Conservation (phyloP, 92 coral and sea anemone species). For the Epizoanthus ramosus region DNA sequence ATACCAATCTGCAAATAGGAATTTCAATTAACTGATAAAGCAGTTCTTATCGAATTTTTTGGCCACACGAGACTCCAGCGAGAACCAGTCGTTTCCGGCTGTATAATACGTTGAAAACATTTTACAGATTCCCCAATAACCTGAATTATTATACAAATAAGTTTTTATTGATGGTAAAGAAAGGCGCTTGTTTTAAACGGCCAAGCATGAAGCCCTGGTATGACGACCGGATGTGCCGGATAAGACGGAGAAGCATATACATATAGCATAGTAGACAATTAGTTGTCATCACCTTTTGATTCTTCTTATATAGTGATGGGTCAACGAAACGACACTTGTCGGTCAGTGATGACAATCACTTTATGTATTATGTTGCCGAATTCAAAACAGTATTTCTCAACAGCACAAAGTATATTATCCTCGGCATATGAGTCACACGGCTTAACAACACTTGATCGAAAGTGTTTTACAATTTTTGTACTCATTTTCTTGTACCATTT, state of each 20-base stretch:
- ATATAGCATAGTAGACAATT: neutral
- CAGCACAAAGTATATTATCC: too few species aligned
- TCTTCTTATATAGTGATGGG: constrained; percentile 2
- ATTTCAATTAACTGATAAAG: constrained; percentile 46
- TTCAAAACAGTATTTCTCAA: neutral
- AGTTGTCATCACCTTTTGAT: constrained; percentile 22
- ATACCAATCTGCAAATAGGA: constrained; percentile 39
- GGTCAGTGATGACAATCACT: constrained; percentile 2
- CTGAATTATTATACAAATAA: neutral
- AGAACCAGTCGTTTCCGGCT: constrained; percentile 34
- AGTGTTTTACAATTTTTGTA: neutral
- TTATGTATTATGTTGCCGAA: constrained; percentile 14
- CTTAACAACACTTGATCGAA: constrained; percentile 6
- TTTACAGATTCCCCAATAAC: neutral
- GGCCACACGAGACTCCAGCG: constrained; percentile 33
- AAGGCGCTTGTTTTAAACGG: neutral
- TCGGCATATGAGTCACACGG: neutral
- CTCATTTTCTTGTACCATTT: too few species aligned
- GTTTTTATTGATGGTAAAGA: neutral
- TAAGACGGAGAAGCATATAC: neutral
- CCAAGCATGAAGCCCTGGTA: neutral
- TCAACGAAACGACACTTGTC: constrained; percentile 19
- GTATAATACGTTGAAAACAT: constrained; percentile 1
- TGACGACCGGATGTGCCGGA: constrained; percentile 20
- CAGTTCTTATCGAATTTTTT: constrained; percentile 33